phyloP scores from a whole-genome alignment of 2,113 vertebrate genomes.

The Lophura nycthemera region DNA sequence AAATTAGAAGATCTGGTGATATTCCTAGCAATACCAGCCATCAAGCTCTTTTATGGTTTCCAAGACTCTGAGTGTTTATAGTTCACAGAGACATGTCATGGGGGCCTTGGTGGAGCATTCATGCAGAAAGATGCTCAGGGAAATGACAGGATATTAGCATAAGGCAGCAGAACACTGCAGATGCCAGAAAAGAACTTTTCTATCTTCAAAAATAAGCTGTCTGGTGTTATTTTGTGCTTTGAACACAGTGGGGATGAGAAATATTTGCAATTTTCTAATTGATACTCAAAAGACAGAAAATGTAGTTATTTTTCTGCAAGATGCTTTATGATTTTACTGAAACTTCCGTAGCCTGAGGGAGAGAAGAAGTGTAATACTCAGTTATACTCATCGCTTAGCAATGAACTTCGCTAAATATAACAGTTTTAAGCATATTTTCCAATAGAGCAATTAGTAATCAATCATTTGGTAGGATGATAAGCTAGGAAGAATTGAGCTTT shows the following conservation, averaged over 20 bases:
- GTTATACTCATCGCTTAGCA: not conserved
- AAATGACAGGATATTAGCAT: slow-evolving; percentile 60
- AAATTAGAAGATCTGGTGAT: slow-evolving; percentile 36
- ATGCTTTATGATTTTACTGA: not conserved
- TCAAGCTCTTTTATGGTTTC: slow-evolving; percentile 20
- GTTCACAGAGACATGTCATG: not conserved
- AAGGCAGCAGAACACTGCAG: slow-evolving; percentile 42
- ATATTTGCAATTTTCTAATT: not conserved
- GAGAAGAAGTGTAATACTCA: not conserved
- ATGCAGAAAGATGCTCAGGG: slow-evolving; percentile 45
- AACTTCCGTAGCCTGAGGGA: not conserved
- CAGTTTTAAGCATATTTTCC: not conserved
- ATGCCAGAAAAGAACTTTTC: slow-evolving; percentile 19
- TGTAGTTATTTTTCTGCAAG: not conserved
- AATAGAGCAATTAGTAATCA: not conserved
- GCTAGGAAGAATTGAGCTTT: not conserved
- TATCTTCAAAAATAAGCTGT: slow-evolving; percentile 7
- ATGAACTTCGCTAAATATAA: not conserved
- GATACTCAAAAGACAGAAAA: not conserved
- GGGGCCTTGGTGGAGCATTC: not conserved
- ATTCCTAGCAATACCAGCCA: not conserved
- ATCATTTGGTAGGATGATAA: not conserved
- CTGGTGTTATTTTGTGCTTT: not conserved
- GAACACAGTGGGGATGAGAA: not conserved
- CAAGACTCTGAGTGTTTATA: slow-evolving; percentile 3